Base-by-base conservation (phyloP, 53 echinoderm and acorn worm genomes). In the Astropecten irregularis region DNA sequence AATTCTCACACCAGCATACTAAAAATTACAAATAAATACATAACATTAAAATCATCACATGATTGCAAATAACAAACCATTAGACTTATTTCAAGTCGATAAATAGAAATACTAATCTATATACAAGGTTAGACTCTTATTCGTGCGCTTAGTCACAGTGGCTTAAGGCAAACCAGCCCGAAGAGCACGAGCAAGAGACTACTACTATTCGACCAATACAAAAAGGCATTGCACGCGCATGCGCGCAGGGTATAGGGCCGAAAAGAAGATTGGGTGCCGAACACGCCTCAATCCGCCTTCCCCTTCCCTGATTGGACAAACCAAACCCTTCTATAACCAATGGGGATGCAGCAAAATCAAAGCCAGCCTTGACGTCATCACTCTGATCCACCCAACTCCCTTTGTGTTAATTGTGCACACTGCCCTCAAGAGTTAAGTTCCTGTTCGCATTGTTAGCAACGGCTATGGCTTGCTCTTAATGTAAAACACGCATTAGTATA, bases 281-380 rank as follows among this genome's bases (percentile, higher is more conserved):
- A 79, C 79, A 79, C 79, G 79, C 79, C 79, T 46, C 79, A 79
- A 79, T 79, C 79, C 61, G 79, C 79, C 79, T 79, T 79, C 79
- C 79, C 79, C 79, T 79, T 79, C 79, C 79, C 79, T 79, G 61
- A 79, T 79, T 79, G 79, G 79, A 60, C 61, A 79, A 79, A 79
- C 63, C 79, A 61, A 60, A 79, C 56, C 46, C 79, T 47, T 62
- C n/a, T 48, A 60, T 46, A 61, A 25, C 79, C 79, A 79, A 79
- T 79, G 56, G 79, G 62, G 79, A 79, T 44, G 48, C 63, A 61
- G 79, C 42, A 46, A 79, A 74, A 44, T 29, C 60, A 42, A 32
- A 77, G 30, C 60, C 79, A 9, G 68, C 28, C 26, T 16, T 64
- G 27, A 32, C 49, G 71, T 33, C 0, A 50, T 71, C 31, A 48